Percentiles rank a stretch among this genome's conserved stretches.
phyloP scores from a whole-genome alignment of 2,888 invertebrate species.

The Aleiodes testaceus region DNA sequence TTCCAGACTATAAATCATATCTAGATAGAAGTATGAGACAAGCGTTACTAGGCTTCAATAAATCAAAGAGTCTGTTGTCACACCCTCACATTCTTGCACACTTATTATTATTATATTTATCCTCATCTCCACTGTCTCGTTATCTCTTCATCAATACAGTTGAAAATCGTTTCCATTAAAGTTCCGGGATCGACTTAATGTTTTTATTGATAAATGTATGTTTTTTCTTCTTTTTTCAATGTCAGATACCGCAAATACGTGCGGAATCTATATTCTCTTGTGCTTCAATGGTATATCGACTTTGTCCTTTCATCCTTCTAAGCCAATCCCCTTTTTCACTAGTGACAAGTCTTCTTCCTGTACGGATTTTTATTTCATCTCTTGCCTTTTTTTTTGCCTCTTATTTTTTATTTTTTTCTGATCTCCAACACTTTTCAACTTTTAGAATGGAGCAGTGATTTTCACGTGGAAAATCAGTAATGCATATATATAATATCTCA shows the following conservation, averaged over 20 bases:
- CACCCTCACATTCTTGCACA: neutral
- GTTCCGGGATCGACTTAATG: too few species aligned
- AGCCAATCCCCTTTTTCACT: conserved; percentile 17
- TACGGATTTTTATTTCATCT: conserved; percentile 1
- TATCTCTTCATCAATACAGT: too few species aligned
- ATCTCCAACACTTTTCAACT: conserved; percentile 1
- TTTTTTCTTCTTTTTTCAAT: too few species aligned
- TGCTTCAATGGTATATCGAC: conserved; percentile 13
- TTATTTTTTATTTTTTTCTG: neutral
- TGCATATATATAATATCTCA: too few species aligned
- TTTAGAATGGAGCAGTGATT: too few species aligned
- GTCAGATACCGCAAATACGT: neutral
- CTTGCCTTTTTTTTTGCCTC: neutral
- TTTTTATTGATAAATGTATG: too few species aligned
- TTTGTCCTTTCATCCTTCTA: neutral
- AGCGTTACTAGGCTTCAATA: conserved; percentile 11
- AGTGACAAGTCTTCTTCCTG: conserved; percentile 21
- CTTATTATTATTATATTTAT: neutral
- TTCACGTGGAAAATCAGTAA: too few species aligned
- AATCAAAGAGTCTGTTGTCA: conserved; percentile 6
- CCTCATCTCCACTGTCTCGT: too few species aligned
- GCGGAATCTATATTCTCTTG: neutral
- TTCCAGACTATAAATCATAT: conserved; percentile 10
- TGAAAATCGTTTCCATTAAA: too few species aligned
- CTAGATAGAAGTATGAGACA: conserved; percentile 8